These are phyloP conservation scores for Chaenogobius annularis DNA, from an alignment of 2,113 vertebrate genomes.

Conservation along the genomic window DNA sequence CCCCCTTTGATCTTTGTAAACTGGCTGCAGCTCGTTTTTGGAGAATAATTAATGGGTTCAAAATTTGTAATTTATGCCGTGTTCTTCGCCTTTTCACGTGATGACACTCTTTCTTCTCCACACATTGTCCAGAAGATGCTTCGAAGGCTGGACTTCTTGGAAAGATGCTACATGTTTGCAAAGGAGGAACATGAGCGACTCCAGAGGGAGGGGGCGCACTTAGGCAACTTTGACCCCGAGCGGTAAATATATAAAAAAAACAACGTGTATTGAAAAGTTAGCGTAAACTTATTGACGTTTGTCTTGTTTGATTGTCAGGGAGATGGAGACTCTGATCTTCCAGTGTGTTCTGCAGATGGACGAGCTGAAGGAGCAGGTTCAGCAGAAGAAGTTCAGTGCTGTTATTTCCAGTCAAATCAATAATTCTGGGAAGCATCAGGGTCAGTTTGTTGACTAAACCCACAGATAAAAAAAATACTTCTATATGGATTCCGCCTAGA, in stretches of 20 bases:
- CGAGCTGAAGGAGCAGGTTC: constrained; percentile 81
- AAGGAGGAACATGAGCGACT: constrained; percentile 64
- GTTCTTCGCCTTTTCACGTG: not conserved
- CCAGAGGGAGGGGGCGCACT: constrained; percentile 45
- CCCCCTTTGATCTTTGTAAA: too few species aligned
- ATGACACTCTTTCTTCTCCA: not conserved
- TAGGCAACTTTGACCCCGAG: constrained; percentile 73
- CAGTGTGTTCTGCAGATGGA: constrained; percentile 81
- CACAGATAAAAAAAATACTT: too few species aligned
- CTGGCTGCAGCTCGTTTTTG: too few species aligned
- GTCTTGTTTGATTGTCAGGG: constrained; percentile 66
- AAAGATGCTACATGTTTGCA: constrained; percentile 80
- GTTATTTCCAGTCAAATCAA: too few species aligned
- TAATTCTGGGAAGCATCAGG: too few species aligned
- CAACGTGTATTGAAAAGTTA: not conserved
- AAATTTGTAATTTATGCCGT: too few species aligned
- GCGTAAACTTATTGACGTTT: not conserved
- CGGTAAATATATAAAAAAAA: constrained; percentile 68
- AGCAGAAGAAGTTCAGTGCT: constrained; percentile 37
- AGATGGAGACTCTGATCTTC: constrained; percentile 85
- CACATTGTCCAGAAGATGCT: constrained; percentile 78
- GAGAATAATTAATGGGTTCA: too few species aligned
- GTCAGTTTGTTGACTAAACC: too few species aligned
- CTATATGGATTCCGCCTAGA: too few species aligned
- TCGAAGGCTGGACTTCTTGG: constrained; percentile 75